Base-by-base conservation (phyloP, 2,113 vertebrate species). In the Lampris incognitus region DNA sequence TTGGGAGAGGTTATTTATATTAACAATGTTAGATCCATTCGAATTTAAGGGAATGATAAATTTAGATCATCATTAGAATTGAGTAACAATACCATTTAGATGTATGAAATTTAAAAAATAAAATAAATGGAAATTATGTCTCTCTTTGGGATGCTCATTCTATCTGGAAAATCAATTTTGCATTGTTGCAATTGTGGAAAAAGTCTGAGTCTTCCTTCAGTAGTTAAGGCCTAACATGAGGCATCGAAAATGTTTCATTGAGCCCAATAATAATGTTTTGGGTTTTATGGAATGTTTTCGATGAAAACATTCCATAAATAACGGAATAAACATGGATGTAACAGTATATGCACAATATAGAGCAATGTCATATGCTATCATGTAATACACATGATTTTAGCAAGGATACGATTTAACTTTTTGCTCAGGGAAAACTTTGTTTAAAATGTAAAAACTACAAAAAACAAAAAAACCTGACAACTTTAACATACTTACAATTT, bases 131-230 rank as follows among this genome's bases (percentile, higher is more conserved):
- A 49, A 9, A 44, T 64, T 63, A 39, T 50, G 39, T 7, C n/a
- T 60, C 37, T 50, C 5, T 10, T 70, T 5, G 48, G 42, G 44
- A 3, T 5, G 3, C 6, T 4, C 44, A 9, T 69, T 39, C 49
- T 40, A 52, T 41, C 39, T 64, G 11, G 9, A 4, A n/a, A 9
- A 59, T 37, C 24, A 51, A 73, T 66, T 56, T 46, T 57, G 68
- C 66, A 49, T 74, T 61, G 44, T 59, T 70, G 24, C 24, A 64
- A 6, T 87, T 66, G 55, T 13, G 50, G 13, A 44, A 24, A 59
- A 42, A 70, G 39, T 59, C 68, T 72, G 4, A 55, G 59, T 40
- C 6, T 54, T 69, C 75, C 41, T 59, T 37, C 63, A 44, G 6
- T n/a, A 44, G 11, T 46, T 46, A 5, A 46, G 7, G 44, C 7